A percentile compares a stretch with the other conserved stretches of the same genome.
phyloP scores from a whole-genome alignment of 2,113 vertebrate species.

The Thymallus thymallus region DNA sequence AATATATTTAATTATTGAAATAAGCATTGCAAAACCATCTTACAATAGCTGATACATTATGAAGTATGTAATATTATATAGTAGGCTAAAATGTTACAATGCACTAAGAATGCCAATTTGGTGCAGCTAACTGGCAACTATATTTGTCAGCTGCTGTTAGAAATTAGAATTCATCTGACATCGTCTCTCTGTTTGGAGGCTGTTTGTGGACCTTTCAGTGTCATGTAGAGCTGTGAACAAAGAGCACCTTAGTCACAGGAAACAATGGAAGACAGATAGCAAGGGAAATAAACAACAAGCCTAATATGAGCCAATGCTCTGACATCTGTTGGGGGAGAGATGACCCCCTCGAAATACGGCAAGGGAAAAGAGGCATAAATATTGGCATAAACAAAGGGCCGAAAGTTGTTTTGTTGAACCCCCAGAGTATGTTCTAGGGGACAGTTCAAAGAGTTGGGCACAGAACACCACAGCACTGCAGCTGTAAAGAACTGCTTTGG shows the following conservation, averaged over 20 bases:
- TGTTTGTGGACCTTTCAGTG: slow-evolving; percentile 21
- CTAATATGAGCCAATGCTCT: slow-evolving; percentile 30
- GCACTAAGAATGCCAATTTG: too few relatives aligned
- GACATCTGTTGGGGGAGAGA: background rate
- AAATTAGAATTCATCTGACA: slow-evolving; percentile 5
- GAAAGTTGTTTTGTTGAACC: slow-evolving; percentile 15
- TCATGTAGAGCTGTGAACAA: slow-evolving; percentile 49
- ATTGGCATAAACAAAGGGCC: background rate
- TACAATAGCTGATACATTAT: too few relatives aligned
- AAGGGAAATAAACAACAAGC: slow-evolving; percentile 38
- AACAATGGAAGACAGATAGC: slow-evolving; percentile 51
- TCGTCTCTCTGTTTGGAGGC: too few relatives aligned
- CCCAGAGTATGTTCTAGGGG: slow-evolving; percentile 4
- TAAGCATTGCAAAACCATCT: too few relatives aligned
- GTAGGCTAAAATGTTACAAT: too few relatives aligned
- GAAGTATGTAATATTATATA: too few relatives aligned
- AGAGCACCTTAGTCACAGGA: slow-evolving; percentile 42
- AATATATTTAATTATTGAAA: too few relatives aligned
- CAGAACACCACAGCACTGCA: slow-evolving; percentile 8
- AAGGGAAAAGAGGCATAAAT: background rate
- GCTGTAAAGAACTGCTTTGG: slow-evolving; percentile 20
- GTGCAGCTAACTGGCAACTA: too few relatives aligned
- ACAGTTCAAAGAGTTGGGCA: slow-evolving; percentile 13
- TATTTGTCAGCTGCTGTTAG: background rate
- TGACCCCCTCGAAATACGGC: background rate